Base-by-base conservation (phyloP, 1,140 invertebrate species). In the Drosophila kanapiae region DNA sequence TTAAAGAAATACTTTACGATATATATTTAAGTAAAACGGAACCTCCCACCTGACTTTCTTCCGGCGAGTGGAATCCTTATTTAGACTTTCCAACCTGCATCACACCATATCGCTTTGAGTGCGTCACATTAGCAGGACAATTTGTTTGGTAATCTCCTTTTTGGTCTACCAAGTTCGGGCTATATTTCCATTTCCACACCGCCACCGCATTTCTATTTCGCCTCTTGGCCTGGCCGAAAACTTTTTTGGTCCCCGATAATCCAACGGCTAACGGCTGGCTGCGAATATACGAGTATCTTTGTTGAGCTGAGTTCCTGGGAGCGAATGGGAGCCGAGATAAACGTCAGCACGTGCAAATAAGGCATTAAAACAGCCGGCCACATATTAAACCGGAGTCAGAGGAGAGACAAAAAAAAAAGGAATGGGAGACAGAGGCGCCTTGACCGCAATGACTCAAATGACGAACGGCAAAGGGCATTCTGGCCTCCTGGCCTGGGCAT, bases 341-440 rank as follows among this genome's bases (percentile, higher is more conserved):
- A 72, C 70, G 85, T 90, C 84, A 82, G 83, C 85, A 88, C 85
- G 85, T 88, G 85, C 85, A 88, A 90, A 90, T 90, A 88, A 90
- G 81, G 77, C 64, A 87, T 87, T 87, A 80, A 87, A 87, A 88
- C 67, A 70, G 62, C n/a, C 48, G 40, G 59, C 49, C 72, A 80
- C 60, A 76, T 56, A 80, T 69, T 57, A 65, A 64, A 61, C 43
- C 48, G 33, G 53, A 77, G 49, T 49, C 65, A 40, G 33, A 8
- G 59, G 6, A 18, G 40, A 29, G 37, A n/a, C 42, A 33, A 16
- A 13, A 38, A 40, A 33, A 16, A 29, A 11, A 16, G 11, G 29
- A 6, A 16, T 27, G 40, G 13, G 35, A 9, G 31, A 33, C 27
- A 45, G 8, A 51, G 42, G 61, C 56, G 85, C 78, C 85, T 90